Percentiles rank a stretch among this genome's conserved stretches.
Evolutionary conservation across 2,113 vertebrate species (phyloP).

Genomic region (Neopipo cinnamomea): DNA sequence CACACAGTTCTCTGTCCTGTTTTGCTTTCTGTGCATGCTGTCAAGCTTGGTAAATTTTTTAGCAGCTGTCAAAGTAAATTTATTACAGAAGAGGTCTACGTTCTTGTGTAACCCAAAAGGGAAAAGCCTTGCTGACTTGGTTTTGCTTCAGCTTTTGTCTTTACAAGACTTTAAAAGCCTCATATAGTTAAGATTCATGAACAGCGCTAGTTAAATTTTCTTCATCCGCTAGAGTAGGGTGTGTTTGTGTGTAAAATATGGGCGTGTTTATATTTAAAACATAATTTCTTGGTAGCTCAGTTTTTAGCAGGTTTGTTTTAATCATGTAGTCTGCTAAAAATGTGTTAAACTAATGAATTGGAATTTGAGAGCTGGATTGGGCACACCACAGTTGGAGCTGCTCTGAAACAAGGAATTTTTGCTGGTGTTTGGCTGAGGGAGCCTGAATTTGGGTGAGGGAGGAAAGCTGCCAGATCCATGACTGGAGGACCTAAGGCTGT

Average conservation of each 20-base stretch:
- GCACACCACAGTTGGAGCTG: accelerated
- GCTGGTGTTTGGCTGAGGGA: not conserved
- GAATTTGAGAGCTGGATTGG: not conserved
- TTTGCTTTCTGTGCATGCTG: conserved; percentile 67
- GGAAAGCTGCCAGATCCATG: not conserved
- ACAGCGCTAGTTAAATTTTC: not conserved
- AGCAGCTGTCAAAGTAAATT: conserved; percentile 77
- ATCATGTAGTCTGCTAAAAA: not conserved
- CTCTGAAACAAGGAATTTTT: not conserved
- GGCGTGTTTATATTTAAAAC: not conserved
- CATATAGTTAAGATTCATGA: conserved; percentile 59
- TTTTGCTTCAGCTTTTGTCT: conserved; percentile 62
- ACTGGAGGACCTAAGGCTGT: not conserved
- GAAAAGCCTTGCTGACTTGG: conserved; percentile 54
- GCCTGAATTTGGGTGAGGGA: not conserved
- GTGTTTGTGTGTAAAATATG: not conserved
- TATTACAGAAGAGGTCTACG: conserved; percentile 64
- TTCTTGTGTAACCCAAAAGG: conserved; percentile 68
- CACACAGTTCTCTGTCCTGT: conserved; percentile 29
- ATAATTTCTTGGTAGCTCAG: not conserved
- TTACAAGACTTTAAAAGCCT: conserved; percentile 61
- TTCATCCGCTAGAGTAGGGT: not conserved
- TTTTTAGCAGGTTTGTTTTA: not conserved
- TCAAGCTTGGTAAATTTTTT: conserved; percentile 73
- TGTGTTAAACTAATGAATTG: not conserved